Evolutionary conservation across 2,797 vertebrate genomes (phyloP).

Genomic region (Crax fasciolata): DNA sequence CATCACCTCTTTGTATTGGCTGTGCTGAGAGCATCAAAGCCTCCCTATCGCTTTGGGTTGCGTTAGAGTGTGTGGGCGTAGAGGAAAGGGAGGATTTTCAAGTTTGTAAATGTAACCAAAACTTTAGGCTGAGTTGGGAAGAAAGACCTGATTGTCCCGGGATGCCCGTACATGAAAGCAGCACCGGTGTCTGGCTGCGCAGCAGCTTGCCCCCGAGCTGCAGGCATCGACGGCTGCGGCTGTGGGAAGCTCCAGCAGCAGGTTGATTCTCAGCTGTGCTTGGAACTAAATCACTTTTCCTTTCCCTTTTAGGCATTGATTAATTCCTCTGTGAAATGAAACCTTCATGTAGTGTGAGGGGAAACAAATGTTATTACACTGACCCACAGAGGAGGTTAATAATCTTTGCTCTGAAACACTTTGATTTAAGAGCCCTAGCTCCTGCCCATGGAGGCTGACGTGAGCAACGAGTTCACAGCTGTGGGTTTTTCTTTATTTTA

Average conservation of each 20-base stretch:
- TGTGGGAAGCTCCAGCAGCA: not conserved
- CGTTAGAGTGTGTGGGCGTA: slow-evolving; percentile 47
- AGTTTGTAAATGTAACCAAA: slow-evolving; percentile 60
- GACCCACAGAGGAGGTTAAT: not conserved
- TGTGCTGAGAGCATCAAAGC: slow-evolving; percentile 50
- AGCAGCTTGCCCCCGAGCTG: not conserved
- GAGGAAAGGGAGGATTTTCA: slow-evolving; percentile 66
- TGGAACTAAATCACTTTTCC: not conserved
- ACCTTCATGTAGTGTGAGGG: not conserved
- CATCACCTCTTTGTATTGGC: not conserved
- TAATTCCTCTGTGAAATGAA: not conserved
- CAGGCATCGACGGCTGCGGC: not conserved
- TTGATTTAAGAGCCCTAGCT: not conserved
- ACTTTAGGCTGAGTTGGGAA: slow-evolving; percentile 34
- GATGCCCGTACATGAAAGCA: slow-evolving; percentile 12
- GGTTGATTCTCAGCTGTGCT: not conserved
- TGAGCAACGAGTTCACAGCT: not conserved
- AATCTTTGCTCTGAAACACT: not conserved
- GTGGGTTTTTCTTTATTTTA: not conserved
- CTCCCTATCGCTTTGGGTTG: not conserved
- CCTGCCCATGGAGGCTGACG: not conserved
- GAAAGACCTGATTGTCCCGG: slow-evolving; percentile 33
- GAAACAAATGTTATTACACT: not conserved
- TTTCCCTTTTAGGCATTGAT: not conserved
- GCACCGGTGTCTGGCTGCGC: not conserved